Evolutionary conservation across 37 sponge, comb jelly and placozoan species (phyloP).

Genomic region (Cladorhizidae sp.): DNA sequence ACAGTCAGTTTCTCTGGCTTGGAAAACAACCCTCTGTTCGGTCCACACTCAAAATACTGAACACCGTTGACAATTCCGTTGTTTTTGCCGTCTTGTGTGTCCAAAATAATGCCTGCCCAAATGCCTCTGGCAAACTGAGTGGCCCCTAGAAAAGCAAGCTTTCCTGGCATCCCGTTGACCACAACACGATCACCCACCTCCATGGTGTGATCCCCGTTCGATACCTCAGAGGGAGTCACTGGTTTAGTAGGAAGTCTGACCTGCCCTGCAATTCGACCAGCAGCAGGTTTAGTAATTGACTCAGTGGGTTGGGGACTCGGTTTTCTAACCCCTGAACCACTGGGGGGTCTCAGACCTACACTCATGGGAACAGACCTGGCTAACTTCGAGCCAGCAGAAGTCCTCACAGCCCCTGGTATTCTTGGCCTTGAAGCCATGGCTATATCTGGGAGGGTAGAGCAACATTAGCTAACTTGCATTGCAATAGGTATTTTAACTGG

Average conservation of each 20-base stretch:
- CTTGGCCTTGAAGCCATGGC: slow-evolving; percentile 21
- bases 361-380: slow-evolving; percentile 16
- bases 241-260: neutral
- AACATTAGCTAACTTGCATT: neutral
- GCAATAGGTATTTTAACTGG: too few relatives aligned
- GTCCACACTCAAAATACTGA: slow-evolving; percentile 86
- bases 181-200: slow-evolving; percentile 70
- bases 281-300: neutral
- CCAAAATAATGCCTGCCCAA: slow-evolving; percentile 92
- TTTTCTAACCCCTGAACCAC: neutral
- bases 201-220: neutral
- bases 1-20: slow-evolving; percentile 78
- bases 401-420: neutral
- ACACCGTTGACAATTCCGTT: slow-evolving; percentile 90
- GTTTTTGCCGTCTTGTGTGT: slow-evolving; percentile 87
- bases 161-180: slow-evolving; percentile 72
- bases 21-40: slow-evolving; percentile 87
- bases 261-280: neutral
- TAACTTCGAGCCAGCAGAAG: slow-evolving; percentile 21
- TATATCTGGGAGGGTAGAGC: neutral
- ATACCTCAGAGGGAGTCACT: neutral
- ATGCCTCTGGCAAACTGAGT: slow-evolving; percentile 88
- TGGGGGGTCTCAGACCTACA: neutral
- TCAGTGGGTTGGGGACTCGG: neutral
- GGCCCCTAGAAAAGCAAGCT: slow-evolving; percentile 84